Evolutionary conservation across 2,888 invertebrate genomes (phyloP).

Genomic region (Brenthis daphne): DNA sequence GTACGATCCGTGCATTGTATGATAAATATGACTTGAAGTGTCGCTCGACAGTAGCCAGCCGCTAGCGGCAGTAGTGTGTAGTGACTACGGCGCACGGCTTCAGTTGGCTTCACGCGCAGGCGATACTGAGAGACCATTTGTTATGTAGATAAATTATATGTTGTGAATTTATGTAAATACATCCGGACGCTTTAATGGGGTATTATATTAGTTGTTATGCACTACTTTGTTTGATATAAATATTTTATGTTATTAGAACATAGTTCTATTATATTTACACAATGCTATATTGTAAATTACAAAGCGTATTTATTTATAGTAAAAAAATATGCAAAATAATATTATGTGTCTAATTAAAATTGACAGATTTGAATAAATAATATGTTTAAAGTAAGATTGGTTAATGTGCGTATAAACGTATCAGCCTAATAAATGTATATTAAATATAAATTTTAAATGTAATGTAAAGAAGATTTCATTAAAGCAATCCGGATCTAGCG

Average conservation of each 20-base stretch:
- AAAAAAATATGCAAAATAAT: not conserved
- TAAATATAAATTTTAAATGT: constrained; percentile 16
- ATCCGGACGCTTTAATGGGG: constrained; percentile 36
- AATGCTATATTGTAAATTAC: constrained; percentile 7
- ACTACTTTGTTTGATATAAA: constrained; percentile 5
- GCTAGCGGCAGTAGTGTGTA: constrained; percentile 71
- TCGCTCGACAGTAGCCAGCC: constrained; percentile 73
- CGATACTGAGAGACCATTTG: constrained; percentile 58
- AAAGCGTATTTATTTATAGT: not conserved
- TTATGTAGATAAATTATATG: constrained; percentile 40
- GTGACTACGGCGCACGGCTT: constrained; percentile 77
- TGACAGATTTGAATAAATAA: constrained; percentile 2
- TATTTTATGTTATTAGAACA: constrained; percentile 13
- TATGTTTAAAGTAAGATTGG: constrained; percentile 16
- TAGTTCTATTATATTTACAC: constrained; percentile 12
- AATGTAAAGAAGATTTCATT: constrained; percentile 29
- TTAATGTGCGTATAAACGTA: constrained; percentile 13
- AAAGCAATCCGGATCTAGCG: constrained; percentile 36
- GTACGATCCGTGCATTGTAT: constrained; percentile 41
- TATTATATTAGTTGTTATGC: constrained; percentile 16
- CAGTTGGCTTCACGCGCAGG: constrained; percentile 71
- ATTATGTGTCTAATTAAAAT: not conserved
- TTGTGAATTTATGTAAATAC: constrained; percentile 40
- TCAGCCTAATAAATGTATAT: constrained; percentile 22
- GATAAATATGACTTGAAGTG: constrained; percentile 67